These are phyloP conservation scores for Ctena decussata DNA, from an alignment of 2,888 invertebrate species.

Conservation along the genomic window DNA sequence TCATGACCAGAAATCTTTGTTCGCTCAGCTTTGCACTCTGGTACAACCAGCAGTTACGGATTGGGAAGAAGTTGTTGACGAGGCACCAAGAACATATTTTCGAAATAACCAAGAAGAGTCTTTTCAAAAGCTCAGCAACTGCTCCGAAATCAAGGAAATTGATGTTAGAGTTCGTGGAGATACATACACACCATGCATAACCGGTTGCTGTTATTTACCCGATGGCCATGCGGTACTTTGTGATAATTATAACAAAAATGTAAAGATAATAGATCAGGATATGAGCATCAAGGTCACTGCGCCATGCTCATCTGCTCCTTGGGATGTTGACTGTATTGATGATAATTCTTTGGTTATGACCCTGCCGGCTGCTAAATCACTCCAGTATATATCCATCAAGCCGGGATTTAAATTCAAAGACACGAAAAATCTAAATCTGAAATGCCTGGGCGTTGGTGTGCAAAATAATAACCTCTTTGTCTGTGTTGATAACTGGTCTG, in stretches of 20 bases:
- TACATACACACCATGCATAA: neutral
- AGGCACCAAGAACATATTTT: neutral
- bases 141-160: neutral
- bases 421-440: neutral
- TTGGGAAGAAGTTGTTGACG: neutral
- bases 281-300: neutral
- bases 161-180: neutral
- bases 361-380: neutral
- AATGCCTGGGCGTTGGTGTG: neutral
- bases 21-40: neutral
- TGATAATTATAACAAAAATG: neutral
- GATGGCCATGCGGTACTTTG: neutral
- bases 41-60: neutral
- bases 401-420: neutral
- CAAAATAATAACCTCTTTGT: neutral
- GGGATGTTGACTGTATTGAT: neutral
- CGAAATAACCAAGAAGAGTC: neutral
- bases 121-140: neutral
- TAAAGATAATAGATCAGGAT: neutral
- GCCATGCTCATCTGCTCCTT: neutral
- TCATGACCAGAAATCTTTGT: neutral
- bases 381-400: neutral
- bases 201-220: neutral
- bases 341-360: neutral
- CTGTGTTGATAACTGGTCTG: too few species aligned